phyloP scores from a whole-genome alignment of 2,888 invertebrate genomes.

The Orthosia gothica region DNA sequence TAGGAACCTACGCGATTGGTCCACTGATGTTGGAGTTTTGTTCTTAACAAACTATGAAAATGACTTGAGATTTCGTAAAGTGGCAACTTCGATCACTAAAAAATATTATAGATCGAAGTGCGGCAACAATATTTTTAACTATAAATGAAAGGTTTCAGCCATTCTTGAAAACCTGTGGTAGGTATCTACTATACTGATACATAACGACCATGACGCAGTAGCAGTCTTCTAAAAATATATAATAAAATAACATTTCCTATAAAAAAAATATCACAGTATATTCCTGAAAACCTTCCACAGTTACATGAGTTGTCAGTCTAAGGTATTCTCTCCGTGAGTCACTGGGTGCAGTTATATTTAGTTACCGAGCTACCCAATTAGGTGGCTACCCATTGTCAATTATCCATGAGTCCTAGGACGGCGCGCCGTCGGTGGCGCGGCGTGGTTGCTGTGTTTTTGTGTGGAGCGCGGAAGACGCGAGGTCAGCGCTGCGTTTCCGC shows the following conservation, averaged over 20 bases:
- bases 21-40: background rate
- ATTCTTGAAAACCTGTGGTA: no score
- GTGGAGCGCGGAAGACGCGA: slow-evolving; percentile 74
- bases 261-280: background rate
- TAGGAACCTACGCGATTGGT: background rate
- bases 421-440: slow-evolving; percentile 61
- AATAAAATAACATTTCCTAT: background rate
- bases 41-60: background rate
- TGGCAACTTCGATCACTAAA: no score
- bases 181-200: background rate
- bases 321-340: slow-evolving; percentile 19
- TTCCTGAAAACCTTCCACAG: slow-evolving; percentile 1
- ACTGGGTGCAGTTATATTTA: slow-evolving; percentile 54
- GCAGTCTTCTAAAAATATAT: slow-evolving; percentile 9
- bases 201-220: background rate
- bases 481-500: slow-evolving; percentile 75
- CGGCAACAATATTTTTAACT: background rate
- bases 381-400: slow-evolving; percentile 62
- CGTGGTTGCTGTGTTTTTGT: slow-evolving; percentile 72
- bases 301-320: background rate
- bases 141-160: background rate
- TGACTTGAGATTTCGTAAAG: no score
- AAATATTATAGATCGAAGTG: background rate
- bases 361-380: slow-evolving; percentile 49
- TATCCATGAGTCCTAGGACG: slow-evolving; percentile 70